Conservation (phyloP, 2,113 vertebrate species). For the Neotoma lepida region DNA sequence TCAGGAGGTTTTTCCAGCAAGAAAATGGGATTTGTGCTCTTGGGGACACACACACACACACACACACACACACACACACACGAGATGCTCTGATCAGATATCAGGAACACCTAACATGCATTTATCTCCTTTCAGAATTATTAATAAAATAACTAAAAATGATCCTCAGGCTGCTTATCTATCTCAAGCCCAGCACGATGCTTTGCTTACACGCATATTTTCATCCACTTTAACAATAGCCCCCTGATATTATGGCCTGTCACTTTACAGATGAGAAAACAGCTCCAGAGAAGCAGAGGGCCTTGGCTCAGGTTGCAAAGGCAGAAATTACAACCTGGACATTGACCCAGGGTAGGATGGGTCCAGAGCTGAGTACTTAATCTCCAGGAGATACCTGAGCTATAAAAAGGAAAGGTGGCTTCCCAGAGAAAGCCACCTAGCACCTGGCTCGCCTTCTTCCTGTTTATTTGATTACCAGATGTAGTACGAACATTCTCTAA, state of each 20-base stretch:
- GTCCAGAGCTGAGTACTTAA: not conserved
- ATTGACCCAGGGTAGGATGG: not conserved
- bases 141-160: not conserved
- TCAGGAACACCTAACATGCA: not conserved
- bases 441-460: not conserved
- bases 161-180: not conserved
- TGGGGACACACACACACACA: not conserved
- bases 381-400: not conserved
- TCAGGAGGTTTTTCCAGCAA: not conserved
- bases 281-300: not conserved
- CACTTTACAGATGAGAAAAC: constrained; percentile 5
- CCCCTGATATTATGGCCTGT: not conserved
- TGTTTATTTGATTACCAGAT: not conserved
- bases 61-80: not conserved
- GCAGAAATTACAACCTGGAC: not conserved
- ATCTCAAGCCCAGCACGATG: not conserved
- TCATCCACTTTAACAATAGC: not conserved
- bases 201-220: not conserved
- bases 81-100: not conserved
- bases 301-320: not conserved
- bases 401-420: not conserved
- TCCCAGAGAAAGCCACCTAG: not conserved
- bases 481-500: not conserved
- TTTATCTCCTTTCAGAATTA: not conserved
- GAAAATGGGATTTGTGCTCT: not conserved